Conservation (phyloP, 2,888 invertebrate species). For the Venusia cambrica region DNA sequence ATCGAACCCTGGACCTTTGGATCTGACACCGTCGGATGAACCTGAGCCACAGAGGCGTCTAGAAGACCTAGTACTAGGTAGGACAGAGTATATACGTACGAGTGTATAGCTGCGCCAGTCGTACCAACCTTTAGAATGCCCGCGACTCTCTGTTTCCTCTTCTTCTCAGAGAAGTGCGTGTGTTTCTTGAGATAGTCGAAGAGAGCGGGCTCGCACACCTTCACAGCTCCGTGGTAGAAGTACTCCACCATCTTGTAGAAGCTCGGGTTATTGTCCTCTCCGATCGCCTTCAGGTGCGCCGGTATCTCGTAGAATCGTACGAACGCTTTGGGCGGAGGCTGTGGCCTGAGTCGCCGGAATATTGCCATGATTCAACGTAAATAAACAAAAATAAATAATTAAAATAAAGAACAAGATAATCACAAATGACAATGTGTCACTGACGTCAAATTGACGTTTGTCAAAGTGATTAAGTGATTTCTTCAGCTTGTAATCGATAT, state of each 20-base stretch:
- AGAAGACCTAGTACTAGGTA: too few relatives aligned
- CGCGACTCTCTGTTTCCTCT: conserved; percentile 81
- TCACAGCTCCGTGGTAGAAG: conserved; percentile 84
- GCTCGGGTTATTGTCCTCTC: conserved; percentile 64
- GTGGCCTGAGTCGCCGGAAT: conserved; percentile 10
- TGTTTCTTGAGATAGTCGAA: conserved; percentile 71
- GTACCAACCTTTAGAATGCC: conserved; percentile 82
- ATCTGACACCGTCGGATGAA: too few relatives aligned
- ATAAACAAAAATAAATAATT: too few relatives aligned
- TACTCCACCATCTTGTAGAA: conserved; percentile 85
- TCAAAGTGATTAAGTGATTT: neutral
- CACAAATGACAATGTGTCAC: neutral
- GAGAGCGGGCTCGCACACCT: conserved; percentile 74
- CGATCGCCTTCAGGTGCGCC: conserved; percentile 47
- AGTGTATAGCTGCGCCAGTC: too few relatives aligned
- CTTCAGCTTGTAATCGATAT: too few relatives aligned
- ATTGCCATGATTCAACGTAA: conserved; percentile 17
- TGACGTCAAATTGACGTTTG: neutral
- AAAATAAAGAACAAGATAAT: too few relatives aligned
- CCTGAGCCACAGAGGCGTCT: too few relatives aligned
- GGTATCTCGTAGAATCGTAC: conserved; percentile 76
- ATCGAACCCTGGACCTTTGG: too few relatives aligned
- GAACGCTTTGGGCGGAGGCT: neutral
- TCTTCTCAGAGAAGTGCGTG: conserved; percentile 75
- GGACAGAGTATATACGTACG: too few relatives aligned